Evolutionary conservation across 2,113 vertebrate genomes (phyloP).

Genomic region (Microcebus tavaratra): DNA sequence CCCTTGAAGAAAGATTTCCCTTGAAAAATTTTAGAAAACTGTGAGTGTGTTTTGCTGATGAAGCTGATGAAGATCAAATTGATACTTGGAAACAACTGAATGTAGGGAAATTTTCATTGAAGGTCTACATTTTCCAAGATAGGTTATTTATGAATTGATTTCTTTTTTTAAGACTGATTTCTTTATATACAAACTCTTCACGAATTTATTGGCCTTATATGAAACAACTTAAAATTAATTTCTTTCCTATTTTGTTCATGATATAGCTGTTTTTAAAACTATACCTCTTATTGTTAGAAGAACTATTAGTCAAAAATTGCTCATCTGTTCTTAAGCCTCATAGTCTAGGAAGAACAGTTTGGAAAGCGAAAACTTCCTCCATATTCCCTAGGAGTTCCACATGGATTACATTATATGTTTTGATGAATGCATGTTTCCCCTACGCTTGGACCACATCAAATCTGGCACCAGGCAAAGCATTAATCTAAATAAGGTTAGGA

Average conservation of each 20-base stretch:
- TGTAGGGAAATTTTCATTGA: neutral
- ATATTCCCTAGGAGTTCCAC: neutral
- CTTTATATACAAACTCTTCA: neutral
- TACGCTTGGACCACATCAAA: neutral
- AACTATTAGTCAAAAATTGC: neutral
- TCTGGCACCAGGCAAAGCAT: neutral
- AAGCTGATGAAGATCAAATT: neutral
- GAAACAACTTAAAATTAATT: neutral
- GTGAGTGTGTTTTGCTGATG: neutral
- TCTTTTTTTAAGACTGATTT: neutral
- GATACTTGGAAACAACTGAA: constrained; percentile 3
- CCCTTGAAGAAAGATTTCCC: neutral
- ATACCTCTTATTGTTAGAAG: neutral
- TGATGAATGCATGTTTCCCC: neutral
- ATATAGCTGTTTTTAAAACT: neutral
- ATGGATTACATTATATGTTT: neutral
- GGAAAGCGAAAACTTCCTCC: neutral
- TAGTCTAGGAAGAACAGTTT: neutral
- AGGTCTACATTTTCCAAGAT: neutral
- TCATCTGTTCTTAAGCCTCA: neutral
- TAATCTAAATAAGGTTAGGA: neutral
- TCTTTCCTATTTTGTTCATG: neutral
- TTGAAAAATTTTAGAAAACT: neutral
- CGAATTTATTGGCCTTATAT: neutral
- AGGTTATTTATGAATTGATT: neutral